These are phyloP conservation scores for Characodon lateralis DNA, from an alignment of 2,797 vertebrate species.

Conservation along the genomic window DNA sequence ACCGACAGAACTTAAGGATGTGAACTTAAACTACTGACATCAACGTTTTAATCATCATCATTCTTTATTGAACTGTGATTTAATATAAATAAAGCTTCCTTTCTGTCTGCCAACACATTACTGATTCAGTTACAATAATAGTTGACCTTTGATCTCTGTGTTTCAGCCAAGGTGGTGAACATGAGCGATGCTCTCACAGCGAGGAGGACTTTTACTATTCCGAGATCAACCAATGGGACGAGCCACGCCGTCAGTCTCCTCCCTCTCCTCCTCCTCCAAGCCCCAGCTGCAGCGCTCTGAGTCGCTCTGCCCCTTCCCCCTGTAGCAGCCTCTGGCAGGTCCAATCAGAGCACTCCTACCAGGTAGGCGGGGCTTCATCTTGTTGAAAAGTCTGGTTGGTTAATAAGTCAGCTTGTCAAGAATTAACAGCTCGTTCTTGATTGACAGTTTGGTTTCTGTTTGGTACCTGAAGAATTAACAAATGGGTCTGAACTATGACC, in stretches of 20 bases:
- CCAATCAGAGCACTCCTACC: constrained; percentile 93
- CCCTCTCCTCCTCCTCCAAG: constrained; percentile 20
- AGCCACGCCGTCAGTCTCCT: constrained; percentile 52
- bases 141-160: constrained; percentile 20
- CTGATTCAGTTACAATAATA: neutral
- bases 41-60: too few species aligned
- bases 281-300: constrained; percentile 75
- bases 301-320: constrained; percentile 86
- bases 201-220: constrained; percentile 97
- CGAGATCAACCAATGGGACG: constrained; percentile 80
- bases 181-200: constrained; percentile 84
- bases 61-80: too few species aligned
- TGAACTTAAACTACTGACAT: too few species aligned
- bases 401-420: too few species aligned
- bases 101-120: neutral
- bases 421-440: too few species aligned
- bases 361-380: constrained; percentile 76
- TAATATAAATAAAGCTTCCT: too few species aligned
- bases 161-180: constrained; percentile 81
- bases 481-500: neutral
- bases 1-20: too few species aligned
- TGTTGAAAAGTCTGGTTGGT: too few species aligned
- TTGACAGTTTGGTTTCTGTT: neutral
- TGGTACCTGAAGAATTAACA: neutral
- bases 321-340: constrained; percentile 88